phyloP scores from a whole-genome alignment of 2,113 vertebrate genomes.

The Mustela lutreola region DNA sequence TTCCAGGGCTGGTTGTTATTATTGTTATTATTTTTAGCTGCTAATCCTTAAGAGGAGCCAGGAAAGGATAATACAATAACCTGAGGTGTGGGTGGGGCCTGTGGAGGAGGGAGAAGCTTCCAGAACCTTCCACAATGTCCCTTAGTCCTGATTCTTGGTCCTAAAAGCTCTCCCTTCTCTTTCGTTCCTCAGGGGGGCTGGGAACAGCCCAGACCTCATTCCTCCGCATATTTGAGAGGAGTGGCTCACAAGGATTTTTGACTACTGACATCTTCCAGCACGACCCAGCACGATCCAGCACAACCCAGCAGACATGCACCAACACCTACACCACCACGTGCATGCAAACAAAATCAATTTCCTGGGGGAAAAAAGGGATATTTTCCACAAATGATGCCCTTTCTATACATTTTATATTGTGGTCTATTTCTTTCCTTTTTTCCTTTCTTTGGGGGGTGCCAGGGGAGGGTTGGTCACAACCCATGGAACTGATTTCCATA shows the following conservation, averaged over 20 bases:
- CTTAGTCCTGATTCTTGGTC: background rate
- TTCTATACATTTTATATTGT: background rate
- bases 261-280: background rate
- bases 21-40: background rate
- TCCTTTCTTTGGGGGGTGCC: background rate
- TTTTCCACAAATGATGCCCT: slow-evolving; percentile 3
- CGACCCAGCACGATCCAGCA: background rate
- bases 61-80: background rate
- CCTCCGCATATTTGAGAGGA: background rate
- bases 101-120: background rate
- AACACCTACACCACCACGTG: background rate
- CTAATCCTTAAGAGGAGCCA: background rate
- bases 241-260: background rate
- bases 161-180: background rate
- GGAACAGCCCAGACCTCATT: background rate
- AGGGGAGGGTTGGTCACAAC: background rate
- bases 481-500: background rate
- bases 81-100: background rate
- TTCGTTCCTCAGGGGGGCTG: background rate
- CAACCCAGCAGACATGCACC: background rate
- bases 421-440: background rate
- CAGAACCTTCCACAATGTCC: background rate
- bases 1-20: background rate
- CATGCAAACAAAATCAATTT: background rate
- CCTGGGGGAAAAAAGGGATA: background rate